phyloP scores from a whole-genome alignment of 2,797 vertebrate species.

The Squalus acanthias region DNA sequence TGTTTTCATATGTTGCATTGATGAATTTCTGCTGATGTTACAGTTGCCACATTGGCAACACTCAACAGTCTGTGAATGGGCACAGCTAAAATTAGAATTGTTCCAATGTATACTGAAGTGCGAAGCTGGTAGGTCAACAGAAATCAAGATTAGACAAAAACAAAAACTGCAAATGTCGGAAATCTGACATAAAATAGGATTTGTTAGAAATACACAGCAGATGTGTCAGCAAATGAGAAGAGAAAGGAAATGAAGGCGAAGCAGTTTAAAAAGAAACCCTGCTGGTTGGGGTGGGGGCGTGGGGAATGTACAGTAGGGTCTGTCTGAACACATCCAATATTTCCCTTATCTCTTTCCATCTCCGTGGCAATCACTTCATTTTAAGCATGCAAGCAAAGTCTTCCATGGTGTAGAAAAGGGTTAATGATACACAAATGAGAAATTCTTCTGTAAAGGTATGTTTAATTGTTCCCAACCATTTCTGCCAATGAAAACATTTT shows the following conservation, averaged over 20 bases:
- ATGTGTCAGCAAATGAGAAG: neutral
- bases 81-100: neutral
- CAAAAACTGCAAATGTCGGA: neutral
- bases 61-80: neutral
- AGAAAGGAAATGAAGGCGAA: neutral
- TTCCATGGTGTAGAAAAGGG: neutral
- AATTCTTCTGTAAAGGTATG: neutral
- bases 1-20: neutral
- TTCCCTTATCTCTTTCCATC: neutral
- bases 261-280: neutral
- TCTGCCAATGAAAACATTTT: neutral
- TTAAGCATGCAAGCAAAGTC: neutral
- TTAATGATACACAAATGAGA: neutral
- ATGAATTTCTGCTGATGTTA: neutral
- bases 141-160: neutral
- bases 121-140: neutral
- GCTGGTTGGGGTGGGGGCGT: neutral
- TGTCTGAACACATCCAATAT: neutral
- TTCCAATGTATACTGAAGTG: neutral
- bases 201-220: neutral
- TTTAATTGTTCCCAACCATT: neutral
- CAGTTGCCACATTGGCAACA: neutral
- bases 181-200: neutral
- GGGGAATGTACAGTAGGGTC: neutral
- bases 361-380: neutral